Percentiles rank a stretch among this genome's conserved stretches.
phyloP scores from a whole-genome alignment of 1,140 invertebrate species.

The Drosophila lacertosa region DNA sequence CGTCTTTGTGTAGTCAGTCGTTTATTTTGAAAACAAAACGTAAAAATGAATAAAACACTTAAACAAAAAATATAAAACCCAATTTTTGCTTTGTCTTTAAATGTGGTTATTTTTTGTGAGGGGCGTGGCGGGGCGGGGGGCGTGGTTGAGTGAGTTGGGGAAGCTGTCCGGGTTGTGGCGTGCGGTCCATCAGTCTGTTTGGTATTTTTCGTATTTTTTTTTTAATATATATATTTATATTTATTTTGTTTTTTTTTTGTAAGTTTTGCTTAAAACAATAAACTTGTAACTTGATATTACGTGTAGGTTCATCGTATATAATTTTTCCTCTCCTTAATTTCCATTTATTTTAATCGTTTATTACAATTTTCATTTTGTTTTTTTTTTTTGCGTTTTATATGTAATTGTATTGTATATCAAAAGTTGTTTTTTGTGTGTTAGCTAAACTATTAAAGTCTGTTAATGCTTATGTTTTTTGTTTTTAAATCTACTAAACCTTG shows the following conservation, averaged over 20 bases:
- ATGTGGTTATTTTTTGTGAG: background rate
- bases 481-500: slow-evolving; percentile 76
- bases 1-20: slow-evolving; percentile 77
- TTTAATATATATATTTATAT: slow-evolving; percentile 40
- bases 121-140: background rate
- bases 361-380: slow-evolving; percentile 32
- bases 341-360: slow-evolving; percentile 30
- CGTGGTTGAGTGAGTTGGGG: slow-evolving; percentile 14
- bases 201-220: slow-evolving; percentile 47
- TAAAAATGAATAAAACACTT: slow-evolving; percentile 32
- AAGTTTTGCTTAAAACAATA: slow-evolving; percentile 56
- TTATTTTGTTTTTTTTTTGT: slow-evolving; percentile 37
- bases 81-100: slow-evolving; percentile 45
- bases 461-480: slow-evolving; percentile 41
- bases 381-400: slow-evolving; percentile 18
- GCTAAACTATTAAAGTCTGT: slow-evolving; percentile 54
- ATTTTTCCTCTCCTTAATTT: slow-evolving; percentile 20
- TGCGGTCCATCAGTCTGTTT: slow-evolving; percentile 79
- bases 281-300: slow-evolving; percentile 56
- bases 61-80: slow-evolving; percentile 7
- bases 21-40: slow-evolving; percentile 56
- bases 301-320: slow-evolving; percentile 38
- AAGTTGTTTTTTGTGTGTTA: slow-evolving; percentile 27
- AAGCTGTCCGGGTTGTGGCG: slow-evolving; percentile 57
- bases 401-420: slow-evolving; percentile 47